Evolutionary conservation across 2,113 vertebrate genomes (phyloP).

Genomic region (Gulo gulo): DNA sequence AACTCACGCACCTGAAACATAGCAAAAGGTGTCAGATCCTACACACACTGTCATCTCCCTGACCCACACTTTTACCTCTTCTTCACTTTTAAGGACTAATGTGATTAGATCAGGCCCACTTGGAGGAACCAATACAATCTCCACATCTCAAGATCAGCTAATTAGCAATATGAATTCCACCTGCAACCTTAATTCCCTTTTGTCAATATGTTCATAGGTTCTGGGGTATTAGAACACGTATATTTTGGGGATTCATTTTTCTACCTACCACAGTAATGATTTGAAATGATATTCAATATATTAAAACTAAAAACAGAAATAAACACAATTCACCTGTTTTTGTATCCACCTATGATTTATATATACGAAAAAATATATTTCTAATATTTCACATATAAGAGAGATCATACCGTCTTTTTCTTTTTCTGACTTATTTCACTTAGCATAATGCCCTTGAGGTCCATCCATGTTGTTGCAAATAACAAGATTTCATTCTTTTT

Average conservation of each 20-base stretch:
- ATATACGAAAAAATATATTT: background rate
- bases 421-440: background rate
- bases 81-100: background rate
- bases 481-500: background rate
- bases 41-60: background rate
- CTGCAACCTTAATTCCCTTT: background rate
- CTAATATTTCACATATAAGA: background rate
- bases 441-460: background rate
- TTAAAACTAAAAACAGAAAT: background rate
- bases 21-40: background rate
- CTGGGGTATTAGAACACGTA: fast-evolving
- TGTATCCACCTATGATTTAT: background rate
- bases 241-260: background rate
- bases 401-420: background rate
- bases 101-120: background rate
- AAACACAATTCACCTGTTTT: background rate
- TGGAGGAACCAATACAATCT: background rate
- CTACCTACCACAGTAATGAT: background rate
- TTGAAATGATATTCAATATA: background rate
- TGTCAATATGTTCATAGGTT: background rate
- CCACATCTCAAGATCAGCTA: background rate
- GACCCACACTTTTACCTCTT: background rate
- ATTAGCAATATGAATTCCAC: background rate
- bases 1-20: background rate
- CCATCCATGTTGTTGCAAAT: background rate